These are phyloP conservation scores for Ellobius talpinus DNA, from an alignment of 2,113 vertebrate species.

Conservation along the genomic window DNA sequence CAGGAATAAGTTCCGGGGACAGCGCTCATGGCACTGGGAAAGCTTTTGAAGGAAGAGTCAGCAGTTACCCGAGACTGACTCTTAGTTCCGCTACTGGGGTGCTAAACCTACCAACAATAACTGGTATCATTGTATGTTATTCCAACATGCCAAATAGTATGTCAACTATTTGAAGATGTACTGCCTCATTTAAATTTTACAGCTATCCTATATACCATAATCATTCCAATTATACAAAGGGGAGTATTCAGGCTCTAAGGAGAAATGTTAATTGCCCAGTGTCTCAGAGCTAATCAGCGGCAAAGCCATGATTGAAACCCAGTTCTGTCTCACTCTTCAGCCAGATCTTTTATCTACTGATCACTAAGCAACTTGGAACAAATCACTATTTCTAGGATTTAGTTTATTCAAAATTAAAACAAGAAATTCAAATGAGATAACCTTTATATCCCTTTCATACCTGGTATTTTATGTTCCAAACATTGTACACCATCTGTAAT, in stretches of 20 bases:
- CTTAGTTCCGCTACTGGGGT: not conserved
- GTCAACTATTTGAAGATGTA: constrained; percentile 5
- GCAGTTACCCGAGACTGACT: not conserved
- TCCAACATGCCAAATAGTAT: not conserved
- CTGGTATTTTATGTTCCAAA: constrained; percentile 25
- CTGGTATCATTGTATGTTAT: not conserved
- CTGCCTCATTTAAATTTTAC: constrained; percentile 37
- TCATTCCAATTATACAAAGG: constrained; percentile 44
- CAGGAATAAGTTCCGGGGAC: not conserved
- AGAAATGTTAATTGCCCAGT: not conserved
- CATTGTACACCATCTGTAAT: not conserved
- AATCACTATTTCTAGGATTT: not conserved
- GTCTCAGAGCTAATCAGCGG: not conserved
- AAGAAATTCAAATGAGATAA: constrained; percentile 23
- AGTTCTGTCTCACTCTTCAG: not conserved
- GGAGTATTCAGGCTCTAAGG: constrained; percentile 1
- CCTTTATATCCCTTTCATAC: not conserved
- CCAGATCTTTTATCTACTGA: not conserved
- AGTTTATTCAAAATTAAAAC: constrained; percentile 49
- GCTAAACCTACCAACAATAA: not conserved
- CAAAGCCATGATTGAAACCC: not conserved
- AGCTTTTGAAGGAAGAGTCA: not conserved
- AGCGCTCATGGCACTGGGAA: not conserved
- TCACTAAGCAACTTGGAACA: not conserved
- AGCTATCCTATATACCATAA: not conserved